Evolutionary conservation across 2,797 vertebrate genomes (phyloP), one percentile per base, ranked within the genome.

Genomic region (Arnoldichthys spilopterus): DNA sequence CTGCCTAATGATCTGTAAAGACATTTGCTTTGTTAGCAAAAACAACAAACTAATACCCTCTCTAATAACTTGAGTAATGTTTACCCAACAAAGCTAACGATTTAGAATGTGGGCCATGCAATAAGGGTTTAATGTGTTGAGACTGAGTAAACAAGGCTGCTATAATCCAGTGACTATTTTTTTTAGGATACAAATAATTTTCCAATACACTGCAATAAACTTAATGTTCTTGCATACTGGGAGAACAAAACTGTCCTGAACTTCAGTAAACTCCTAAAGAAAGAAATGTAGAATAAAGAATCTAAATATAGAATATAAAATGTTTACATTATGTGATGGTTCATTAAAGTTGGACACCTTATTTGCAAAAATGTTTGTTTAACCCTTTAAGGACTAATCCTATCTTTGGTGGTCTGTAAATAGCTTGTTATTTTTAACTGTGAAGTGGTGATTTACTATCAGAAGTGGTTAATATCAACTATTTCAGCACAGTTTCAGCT

Each of bases 1-100:
- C 51, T 72, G 61, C 61, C 61, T 81, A 81, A 81, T 81, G 79
- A 77, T 59, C 67, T 69, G 68, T 71, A 74, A 78, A 82, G 81
- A 40, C 76, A 62, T 75, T 71, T 54, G 51, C 59, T 77, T 67
- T 53, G 66, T 77, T 70, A 72, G 24, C 37, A 63, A 80, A 80
- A 34, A 64, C 43, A 58, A 69, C 71, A 53, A 77, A 74, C 32
- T 13, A 63, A 69, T 40, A 68, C 26, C 1, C 15, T 20, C 70
- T 74, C 49, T 49, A 61, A 62, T 43, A 40, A 56, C 34, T 49
- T 22, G 54, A 79, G 32, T 51, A 76, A 59, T 76, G 63, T 81
- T 79, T 77, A 64, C 51, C 53, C 61, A 67, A 66, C 67, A 59
- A 66, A 72, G 71, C 34, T 45, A 78, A 67, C 47, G 49, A 37